Base-by-base conservation (phyloP, 1,140 invertebrate genomes). In the Argopecten irradians region DNA sequence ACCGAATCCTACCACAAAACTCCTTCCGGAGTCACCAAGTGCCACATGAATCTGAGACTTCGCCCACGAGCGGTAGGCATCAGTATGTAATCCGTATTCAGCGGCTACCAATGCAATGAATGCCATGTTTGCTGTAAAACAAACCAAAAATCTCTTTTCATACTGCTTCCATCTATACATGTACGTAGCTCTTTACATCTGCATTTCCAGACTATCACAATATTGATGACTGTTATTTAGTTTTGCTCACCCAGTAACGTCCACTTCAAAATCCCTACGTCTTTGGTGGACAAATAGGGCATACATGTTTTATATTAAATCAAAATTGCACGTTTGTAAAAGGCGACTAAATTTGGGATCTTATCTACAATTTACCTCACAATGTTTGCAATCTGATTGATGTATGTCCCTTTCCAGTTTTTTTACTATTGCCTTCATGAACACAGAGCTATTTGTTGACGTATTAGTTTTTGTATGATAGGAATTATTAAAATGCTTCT, bases 1-100 rank as follows among this genome's bases (percentile, higher is more conserved):
- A 2, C 97, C 97, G 93, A 96, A 97, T n/a, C 97, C 97, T 22
- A 97, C 96, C 0, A 97, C 96, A 92, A 95, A 97, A 91, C 97
- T 97, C 71, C 96, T 95, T 9, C 97, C 97, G 90, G 94, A 93
- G 84, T 96, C 95, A 7, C 97, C 97, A 5, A 97, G 94, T 90
- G 96, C 96, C 92, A 97, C 97, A 90, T 96, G 93, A 84, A 97
- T 96, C 94, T 97, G 97, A 90, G 96, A 91, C 88, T 95, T 95
- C 14, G 97, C 97, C 92, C 97, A 97, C 82, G 95, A 92, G 22
- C 95, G 90, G 92, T 96, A 91, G 1, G 36, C 82, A 0, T 28
- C 86, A 13, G 90, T 34, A 43, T 89, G 39, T n/a, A 94, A 88
- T 8, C 91, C 91, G 1, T 87, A 36, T 8, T 92, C 89, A 33